Conservation (phyloP, 2,797 vertebrate species). For the Gastrophryne carolinensis region DNA sequence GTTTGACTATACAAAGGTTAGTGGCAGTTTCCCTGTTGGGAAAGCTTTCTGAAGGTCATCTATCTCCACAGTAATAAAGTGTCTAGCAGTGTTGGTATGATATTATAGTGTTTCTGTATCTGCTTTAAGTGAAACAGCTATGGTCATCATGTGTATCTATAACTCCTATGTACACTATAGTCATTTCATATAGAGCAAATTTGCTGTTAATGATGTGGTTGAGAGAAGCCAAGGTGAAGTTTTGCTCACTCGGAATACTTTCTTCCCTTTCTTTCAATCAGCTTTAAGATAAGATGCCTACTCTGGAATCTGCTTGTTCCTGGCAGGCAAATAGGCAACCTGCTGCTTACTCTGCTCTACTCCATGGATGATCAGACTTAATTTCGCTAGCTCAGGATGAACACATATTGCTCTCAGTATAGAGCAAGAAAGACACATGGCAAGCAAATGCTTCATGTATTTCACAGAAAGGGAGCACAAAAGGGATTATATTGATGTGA, state of each 20-base stretch:
- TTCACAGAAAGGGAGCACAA: conserved; percentile 26
- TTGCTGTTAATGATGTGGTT: conserved; percentile 18
- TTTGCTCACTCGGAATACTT: conserved; percentile 30
- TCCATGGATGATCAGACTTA: conserved; percentile 50
- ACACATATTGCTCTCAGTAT: conserved; percentile 35
- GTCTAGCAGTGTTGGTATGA: too few species aligned
- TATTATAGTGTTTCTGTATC: too few species aligned
- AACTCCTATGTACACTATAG: neutral
- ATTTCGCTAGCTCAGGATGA: conserved; percentile 37
- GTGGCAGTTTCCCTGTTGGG: too few species aligned
- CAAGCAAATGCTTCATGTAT: conserved; percentile 45
- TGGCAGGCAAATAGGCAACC: conserved; percentile 48
- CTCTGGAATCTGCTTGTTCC: conserved; percentile 36
- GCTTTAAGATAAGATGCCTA: conserved; percentile 31
- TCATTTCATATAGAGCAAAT: neutral
- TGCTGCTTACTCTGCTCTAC: conserved; percentile 49
- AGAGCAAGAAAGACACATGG: conserved; percentile 46
- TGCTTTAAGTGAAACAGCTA: neutral
- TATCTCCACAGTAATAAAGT: too few species aligned
- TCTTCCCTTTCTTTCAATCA: conserved; percentile 43
- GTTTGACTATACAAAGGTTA: too few species aligned
- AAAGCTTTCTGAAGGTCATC: too few species aligned
- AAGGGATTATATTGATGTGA: conserved; percentile 28
- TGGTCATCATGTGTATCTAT: neutral
- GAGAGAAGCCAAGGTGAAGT: conserved; percentile 4